A percentile compares a stretch with the other conserved stretches of the same genome.
phyloP scores from a whole-genome alignment of 2,888 invertebrate species.

The Xestia rhomboidea region DNA sequence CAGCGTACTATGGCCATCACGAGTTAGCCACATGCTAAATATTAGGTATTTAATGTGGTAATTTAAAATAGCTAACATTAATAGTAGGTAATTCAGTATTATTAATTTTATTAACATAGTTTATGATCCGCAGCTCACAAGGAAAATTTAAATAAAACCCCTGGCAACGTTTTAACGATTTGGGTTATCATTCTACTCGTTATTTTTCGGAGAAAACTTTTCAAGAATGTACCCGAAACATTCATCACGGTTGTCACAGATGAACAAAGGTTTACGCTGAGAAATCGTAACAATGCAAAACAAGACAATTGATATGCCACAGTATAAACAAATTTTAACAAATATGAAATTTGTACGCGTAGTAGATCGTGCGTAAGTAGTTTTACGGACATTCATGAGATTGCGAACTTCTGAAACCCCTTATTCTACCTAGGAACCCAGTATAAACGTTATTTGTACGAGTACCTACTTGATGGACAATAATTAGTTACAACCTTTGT shows the following conservation, averaged over 20 bases:
- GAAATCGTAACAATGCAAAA: slow-evolving; percentile 45
- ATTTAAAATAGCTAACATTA: slow-evolving; percentile 33
- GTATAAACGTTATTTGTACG: slow-evolving; percentile 50
- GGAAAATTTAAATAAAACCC: neutral
- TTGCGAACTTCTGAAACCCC: slow-evolving; percentile 26
- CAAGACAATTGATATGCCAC: slow-evolving; percentile 9
- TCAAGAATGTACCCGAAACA: neutral
- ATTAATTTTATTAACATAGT: slow-evolving; percentile 18
- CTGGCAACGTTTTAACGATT: neutral
- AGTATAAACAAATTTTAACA: slow-evolving; percentile 32
- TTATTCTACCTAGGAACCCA: slow-evolving; percentile 54
- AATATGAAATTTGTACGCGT: slow-evolving; percentile 7
- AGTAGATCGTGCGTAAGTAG: slow-evolving; percentile 21
- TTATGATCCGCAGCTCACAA: neutral
- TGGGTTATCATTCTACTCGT: neutral
- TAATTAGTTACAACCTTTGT: slow-evolving; percentile 65
- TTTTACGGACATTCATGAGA: slow-evolving; percentile 22
- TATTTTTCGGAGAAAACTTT: neutral
- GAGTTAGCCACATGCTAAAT: slow-evolving; percentile 36
- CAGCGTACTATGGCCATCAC: slow-evolving; percentile 26
- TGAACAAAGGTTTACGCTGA: slow-evolving; percentile 12
- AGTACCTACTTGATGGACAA: slow-evolving; percentile 37
- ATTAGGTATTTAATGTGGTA: slow-evolving; percentile 26
- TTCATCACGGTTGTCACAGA: slow-evolving; percentile 16
- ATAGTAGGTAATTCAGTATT: slow-evolving; percentile 19